Evolutionary conservation across 2,888 invertebrate species (phyloP).

Genomic region (Rhagonycha lutea): DNA sequence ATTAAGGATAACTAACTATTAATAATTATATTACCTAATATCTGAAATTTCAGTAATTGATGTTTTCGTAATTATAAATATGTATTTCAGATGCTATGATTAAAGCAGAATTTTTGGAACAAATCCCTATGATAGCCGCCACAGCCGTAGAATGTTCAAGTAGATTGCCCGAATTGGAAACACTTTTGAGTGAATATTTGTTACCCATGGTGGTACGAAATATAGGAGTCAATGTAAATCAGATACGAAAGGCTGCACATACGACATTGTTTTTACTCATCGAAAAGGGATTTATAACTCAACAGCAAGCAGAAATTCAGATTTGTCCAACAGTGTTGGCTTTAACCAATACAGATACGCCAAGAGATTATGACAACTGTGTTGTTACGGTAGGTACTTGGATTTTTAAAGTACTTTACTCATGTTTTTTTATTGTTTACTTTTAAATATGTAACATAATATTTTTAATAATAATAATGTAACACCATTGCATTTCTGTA

Average conservation of each 20-base stretch:
- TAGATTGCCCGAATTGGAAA: constrained; percentile 54
- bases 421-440: not conserved
- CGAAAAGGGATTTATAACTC: constrained; percentile 65
- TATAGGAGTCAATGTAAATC: constrained; percentile 63
- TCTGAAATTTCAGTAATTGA: not conserved
- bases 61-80: not conserved
- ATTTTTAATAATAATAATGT: not conserved
- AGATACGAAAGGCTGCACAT: constrained; percentile 70
- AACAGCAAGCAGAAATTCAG: constrained; percentile 64
- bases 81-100: constrained; percentile 61
- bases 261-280: constrained; percentile 65
- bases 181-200: constrained; percentile 62
- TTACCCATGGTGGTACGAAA: constrained; percentile 66
- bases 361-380: constrained; percentile 59
- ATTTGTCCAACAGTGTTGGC: constrained; percentile 68
- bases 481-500: not conserved
- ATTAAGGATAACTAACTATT: not conserved
- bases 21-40: too few species aligned
- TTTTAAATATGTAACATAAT: not conserved
- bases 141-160: constrained; percentile 60
- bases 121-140: constrained; percentile 67
- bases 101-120: constrained; percentile 67
- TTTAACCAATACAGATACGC: constrained; percentile 58
- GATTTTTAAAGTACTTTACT: not conserved
- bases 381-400: constrained; percentile 62